Base-by-base conservation (phyloP, 1,140 invertebrate species). In the Drosophila rufa region DNA sequence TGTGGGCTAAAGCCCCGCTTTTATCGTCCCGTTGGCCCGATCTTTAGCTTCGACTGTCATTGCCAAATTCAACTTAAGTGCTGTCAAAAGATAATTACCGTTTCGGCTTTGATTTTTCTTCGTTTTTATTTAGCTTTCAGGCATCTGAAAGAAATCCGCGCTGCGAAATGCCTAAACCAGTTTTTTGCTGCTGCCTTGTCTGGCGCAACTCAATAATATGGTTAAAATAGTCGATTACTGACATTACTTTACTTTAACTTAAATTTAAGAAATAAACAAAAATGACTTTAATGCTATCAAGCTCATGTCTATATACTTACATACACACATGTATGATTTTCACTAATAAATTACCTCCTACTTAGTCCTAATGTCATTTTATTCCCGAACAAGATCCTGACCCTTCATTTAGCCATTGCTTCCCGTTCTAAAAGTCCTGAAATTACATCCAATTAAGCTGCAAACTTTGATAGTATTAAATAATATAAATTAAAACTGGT, bases 81-180 rank as follows among this genome's bases (percentile, higher is more conserved):
- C 85, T 87, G 84, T 87, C 84, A 87, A 90, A 90, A 90, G 84
- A 90, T 87, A 87, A 90, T 90, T 84, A 87, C 84, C 85, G 77
- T 78, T 84, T 80, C 73, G 62, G 67, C 80, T 64, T 79, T 74
- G 55, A 58, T 75, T 73, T 68, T 75, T 43, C 75, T 77, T 66
- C 15, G 17, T 40, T 48, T 76, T 75, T 25, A 30, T 53, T 77
- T 57, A 33, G 33, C 15, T 38, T 22, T 15, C n/a, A 38, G 66
- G 59, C 66, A 71, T 56, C 68, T 68, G 55, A 67, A 71, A 56
- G 68, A 51, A 36, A 70, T 17, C 56, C 30, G 46, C 50, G 48
- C 64, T 58, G 38, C 17, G 17, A 68, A 62, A 74, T 46, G 57
- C 58, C 64, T 38, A 65, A 87, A 86, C 82, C 70, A 73, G 84